phyloP scores from a whole-genome alignment of 2,113 vertebrate species.

The Ptychochromis oligacanthus region DNA sequence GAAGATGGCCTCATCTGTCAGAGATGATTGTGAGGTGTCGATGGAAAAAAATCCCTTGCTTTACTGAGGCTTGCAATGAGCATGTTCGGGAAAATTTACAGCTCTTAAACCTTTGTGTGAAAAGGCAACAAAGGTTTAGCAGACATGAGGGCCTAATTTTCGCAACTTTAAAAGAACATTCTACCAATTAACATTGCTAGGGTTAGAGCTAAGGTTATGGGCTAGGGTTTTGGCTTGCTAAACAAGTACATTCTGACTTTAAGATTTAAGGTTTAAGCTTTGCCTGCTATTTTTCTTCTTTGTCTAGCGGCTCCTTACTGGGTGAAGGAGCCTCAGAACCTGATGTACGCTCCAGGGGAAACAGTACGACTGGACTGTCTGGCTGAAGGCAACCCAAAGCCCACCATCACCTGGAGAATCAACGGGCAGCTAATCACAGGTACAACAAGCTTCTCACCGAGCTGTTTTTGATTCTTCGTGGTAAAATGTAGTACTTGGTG shows the following conservation, averaged over 20 bases:
- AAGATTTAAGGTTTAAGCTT: not conserved
- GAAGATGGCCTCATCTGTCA: no score
- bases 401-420: slow-evolving; percentile 84
- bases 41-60: not conserved
- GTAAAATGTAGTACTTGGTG: not conserved
- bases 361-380: slow-evolving; percentile 83
- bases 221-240: not conserved
- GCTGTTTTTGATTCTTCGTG: not conserved
- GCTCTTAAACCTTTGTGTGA: no score
- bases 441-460: slow-evolving; percentile 23
- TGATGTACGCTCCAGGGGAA: slow-evolving; percentile 83
- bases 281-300: not conserved
- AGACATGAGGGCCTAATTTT: not conserved
- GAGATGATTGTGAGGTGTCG: not conserved
- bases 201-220: not conserved
- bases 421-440: slow-evolving; percentile 82
- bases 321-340: slow-evolving; percentile 78
- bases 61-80: not conserved
- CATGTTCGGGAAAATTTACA: not conserved
- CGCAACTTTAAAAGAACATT: not conserved
- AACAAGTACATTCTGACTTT: not conserved
- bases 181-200: not conserved
- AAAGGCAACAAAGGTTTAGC: no score
- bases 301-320: slow-evolving; percentile 85
- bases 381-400: slow-evolving; percentile 85